A percentile compares a stretch with the other conserved stretches of the same genome.
Conservation (phyloP, 2,797 vertebrate genomes). For the Falco biarmicus region DNA sequence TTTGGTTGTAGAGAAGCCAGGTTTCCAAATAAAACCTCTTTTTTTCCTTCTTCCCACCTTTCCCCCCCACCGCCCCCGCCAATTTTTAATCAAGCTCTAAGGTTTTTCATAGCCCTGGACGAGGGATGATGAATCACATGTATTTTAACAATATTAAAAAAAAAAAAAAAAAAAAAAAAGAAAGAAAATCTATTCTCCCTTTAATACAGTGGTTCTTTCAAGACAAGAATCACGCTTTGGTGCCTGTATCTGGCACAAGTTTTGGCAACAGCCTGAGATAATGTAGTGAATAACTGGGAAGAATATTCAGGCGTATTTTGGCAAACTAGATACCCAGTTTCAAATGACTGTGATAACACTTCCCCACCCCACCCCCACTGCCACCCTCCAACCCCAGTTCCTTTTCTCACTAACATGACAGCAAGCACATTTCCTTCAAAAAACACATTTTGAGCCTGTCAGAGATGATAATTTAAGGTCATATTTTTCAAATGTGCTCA, state of each 20-base stretch:
- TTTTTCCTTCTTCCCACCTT: not conserved
- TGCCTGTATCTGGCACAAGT: not conserved
- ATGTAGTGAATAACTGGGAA: not conserved
- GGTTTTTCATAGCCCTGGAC: not conserved
- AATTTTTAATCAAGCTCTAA: not conserved
- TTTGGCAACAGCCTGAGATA: not conserved
- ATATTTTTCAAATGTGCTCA: not conserved
- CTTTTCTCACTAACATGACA: not conserved
- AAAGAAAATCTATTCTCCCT: not conserved
- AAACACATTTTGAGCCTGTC: not conserved
- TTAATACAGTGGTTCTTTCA: not conserved
- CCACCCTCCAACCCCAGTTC: not conserved
- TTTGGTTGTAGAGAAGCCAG: not conserved
- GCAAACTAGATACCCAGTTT: not conserved
- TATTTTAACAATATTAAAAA: not conserved
- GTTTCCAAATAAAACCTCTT: not conserved
- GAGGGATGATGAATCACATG: not conserved
- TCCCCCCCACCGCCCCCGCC: too few species aligned
- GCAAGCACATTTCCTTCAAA: not conserved
- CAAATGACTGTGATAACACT: not conserved
- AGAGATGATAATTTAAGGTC: not conserved
- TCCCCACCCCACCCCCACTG: too few species aligned
- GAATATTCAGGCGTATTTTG: not conserved
- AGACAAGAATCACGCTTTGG: not conserved
- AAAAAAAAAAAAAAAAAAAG: too few species aligned